Percentiles rank a stretch among this genome's conserved stretches.
These are phyloP conservation scores for Apostichopus parvimensis DNA, from an alignment of 35 echinoderm and acorn worm species.

Conservation along the genomic window DNA sequence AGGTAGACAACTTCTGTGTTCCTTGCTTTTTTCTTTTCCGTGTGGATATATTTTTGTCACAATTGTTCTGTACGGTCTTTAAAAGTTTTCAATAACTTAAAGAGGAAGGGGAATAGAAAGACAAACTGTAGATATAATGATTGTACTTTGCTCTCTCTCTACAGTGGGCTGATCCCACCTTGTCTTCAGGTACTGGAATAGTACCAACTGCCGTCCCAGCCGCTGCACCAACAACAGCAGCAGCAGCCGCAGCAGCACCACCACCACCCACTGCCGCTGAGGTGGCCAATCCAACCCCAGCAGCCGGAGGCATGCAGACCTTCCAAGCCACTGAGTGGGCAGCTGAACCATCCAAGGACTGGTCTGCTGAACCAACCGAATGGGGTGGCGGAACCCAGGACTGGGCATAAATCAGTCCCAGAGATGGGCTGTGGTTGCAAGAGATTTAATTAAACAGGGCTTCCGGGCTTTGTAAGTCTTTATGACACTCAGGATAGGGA, in stretches of 20 bases:
- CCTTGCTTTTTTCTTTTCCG: no score
- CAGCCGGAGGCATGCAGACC: constrained; percentile 21
- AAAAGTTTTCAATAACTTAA: no score
- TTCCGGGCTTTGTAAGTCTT: background rate
- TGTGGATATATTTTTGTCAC: background rate
- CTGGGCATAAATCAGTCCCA: constrained; percentile 35
- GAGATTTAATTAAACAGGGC: background rate
- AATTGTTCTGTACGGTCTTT: no score
- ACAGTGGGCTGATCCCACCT: constrained; percentile 8
- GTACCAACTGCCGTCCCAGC: background rate
- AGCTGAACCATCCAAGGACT: constrained; percentile 54
- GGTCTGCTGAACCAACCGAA: constrained; percentile 47
- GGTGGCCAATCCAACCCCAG: background rate
- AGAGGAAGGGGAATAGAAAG: no score
- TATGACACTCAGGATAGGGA: background rate
- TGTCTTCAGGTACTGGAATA: background rate
- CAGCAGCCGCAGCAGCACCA: background rate
- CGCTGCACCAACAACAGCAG: background rate
- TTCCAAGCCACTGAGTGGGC: constrained; percentile 29
- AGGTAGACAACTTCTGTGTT: no score
- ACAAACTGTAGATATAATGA: no score
- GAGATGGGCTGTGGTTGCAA: no score
- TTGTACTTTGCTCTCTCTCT: background rate
- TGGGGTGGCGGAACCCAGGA: constrained; percentile 40
- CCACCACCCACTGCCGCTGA: background rate